Evolutionary conservation across 2,113 vertebrate species (phyloP).

Genomic region (Pimephales promelas): DNA sequence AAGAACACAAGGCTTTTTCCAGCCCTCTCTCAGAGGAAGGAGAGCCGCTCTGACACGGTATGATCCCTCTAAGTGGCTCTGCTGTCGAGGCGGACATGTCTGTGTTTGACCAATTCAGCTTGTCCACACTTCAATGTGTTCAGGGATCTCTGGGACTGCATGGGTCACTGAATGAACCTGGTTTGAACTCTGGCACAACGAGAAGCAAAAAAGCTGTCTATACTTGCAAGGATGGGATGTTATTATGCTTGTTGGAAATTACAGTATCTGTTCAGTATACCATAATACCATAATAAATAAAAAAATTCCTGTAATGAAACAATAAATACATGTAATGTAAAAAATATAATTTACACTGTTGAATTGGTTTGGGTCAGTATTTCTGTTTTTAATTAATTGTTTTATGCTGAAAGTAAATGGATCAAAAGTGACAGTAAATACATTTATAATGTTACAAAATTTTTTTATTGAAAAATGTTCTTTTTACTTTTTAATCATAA

Average conservation of each 20-base stretch:
- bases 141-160: slow-evolving; percentile 2
- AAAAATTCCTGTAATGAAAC: not conserved
- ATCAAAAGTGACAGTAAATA: not conserved
- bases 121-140: slow-evolving; percentile 11
- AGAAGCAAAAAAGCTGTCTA: not conserved
- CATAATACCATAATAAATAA: not conserved
- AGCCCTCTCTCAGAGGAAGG: not conserved
- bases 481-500: not conserved
- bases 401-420: not conserved
- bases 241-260: not conserved
- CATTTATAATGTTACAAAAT: not conserved
- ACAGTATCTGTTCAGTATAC: not conserved
- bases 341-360: not conserved
- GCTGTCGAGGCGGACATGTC: not conserved
- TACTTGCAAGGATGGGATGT: not conserved
- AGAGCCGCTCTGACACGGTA: not conserved
- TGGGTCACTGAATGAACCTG: not conserved
- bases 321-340: not conserved
- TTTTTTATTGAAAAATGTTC: no score
- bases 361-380: not conserved
- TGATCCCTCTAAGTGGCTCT: slow-evolving; percentile 11
- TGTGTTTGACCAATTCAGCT: not conserved
- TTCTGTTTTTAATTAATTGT: not conserved
- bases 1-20: not conserved
- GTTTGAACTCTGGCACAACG: not conserved